Percentiles rank a stretch among this genome's conserved stretches.
These are phyloP conservation scores for Eulacestoma nigropectus DNA, from an alignment of 2,113 vertebrate genomes.

Conservation along the genomic window DNA sequence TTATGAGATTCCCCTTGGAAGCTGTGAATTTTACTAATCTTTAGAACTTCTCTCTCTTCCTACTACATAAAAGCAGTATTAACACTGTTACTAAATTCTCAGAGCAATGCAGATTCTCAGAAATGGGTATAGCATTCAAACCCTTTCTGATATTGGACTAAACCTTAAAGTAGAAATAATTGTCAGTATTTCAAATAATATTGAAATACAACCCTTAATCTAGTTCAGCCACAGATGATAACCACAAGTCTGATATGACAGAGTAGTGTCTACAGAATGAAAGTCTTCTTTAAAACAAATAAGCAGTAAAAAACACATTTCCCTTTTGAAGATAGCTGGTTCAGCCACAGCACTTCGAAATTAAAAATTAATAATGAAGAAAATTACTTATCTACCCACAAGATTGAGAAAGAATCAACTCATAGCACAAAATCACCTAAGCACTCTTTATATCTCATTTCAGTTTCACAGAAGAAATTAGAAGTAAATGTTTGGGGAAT, in stretches of 20 bases:
- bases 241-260: not conserved
- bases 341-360: not conserved
- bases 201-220: not conserved
- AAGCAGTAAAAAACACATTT: not conserved
- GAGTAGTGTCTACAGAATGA: not conserved
- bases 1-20: not conserved
- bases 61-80: not conserved
- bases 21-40: not conserved
- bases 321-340: not conserved
- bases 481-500: not conserved
- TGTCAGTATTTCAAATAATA: not conserved
- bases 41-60: not conserved
- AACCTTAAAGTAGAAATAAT: not conserved
- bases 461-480: not conserved
- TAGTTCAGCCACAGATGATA: not conserved
- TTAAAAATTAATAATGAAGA: slow-evolving; percentile 13
- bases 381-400: not conserved
- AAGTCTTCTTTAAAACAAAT: not conserved
- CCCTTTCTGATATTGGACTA: not conserved
- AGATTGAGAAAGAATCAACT: not conserved
- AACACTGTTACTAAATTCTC: not conserved
- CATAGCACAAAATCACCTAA: not conserved
- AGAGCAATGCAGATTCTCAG: not conserved
- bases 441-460: not conserved
- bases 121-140: not conserved